Evolutionary conservation across 2,113 vertebrate genomes (phyloP).

Genomic region (Grantiella picta): DNA sequence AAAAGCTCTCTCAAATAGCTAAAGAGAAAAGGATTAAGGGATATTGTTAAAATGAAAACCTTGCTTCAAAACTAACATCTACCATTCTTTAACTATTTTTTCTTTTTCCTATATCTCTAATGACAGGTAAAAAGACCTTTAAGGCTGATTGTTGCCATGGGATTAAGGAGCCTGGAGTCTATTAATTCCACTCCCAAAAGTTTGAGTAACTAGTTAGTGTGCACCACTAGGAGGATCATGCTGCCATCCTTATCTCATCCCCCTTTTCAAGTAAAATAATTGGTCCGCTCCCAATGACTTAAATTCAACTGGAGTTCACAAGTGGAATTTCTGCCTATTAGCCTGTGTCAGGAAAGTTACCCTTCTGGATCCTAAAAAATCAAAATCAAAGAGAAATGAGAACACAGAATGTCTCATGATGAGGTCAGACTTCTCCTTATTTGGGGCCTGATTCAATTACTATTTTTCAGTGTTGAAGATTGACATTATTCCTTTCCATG

Average conservation of each 20-base stretch:
- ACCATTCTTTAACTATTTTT: neutral
- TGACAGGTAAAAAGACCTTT: constrained; percentile 35
- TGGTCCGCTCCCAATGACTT: neutral
- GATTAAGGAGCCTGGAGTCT: constrained; percentile 21
- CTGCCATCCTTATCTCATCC: neutral
- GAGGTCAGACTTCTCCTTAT: neutral
- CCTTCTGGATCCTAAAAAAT: neutral
- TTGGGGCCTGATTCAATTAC: neutral
- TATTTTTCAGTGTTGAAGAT: neutral
- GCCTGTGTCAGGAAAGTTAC: neutral
- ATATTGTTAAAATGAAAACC: constrained; percentile 1
- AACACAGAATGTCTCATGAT: neutral
- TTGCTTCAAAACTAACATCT: neutral
- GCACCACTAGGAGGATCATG: neutral
- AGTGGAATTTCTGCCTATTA: neutral
- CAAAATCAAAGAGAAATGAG: neutral
- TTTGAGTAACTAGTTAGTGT: neutral
- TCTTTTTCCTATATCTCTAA: neutral
- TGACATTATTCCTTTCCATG: neutral
- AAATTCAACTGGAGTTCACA: neutral
- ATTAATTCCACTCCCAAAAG: neutral
- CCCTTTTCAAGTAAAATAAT: neutral
- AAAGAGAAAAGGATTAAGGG: constrained; percentile 8
- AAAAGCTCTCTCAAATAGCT: neutral
- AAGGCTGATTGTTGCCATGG: constrained; percentile 47